Evolutionary conservation across 2,797 vertebrate genomes (phyloP), one percentile per base, ranked within the genome.

Genomic region (Aplochiton taeniatus): DNA sequence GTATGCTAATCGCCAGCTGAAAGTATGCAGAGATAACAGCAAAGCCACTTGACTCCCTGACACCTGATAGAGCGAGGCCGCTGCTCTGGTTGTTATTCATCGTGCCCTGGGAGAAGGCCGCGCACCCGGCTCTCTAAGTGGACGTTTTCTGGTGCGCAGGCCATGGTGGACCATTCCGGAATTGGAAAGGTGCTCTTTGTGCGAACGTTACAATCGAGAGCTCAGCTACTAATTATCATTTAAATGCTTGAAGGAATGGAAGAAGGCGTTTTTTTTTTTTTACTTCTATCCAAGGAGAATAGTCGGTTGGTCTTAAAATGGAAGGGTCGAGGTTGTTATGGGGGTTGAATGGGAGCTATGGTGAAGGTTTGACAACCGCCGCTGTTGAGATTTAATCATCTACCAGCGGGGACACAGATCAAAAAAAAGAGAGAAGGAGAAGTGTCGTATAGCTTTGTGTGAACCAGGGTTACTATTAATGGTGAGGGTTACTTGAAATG

Each of bases 21-120:
- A 90, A 85, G 88, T 80, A 87, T 67, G 73, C 84, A 75, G 77
- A 87, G 90, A 92, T 93, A 92, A 92, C 88, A 85, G 85, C 89
- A 90, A 89, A 86, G 86, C 87, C 89, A 89, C 91, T 92, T 91
- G 90, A 93, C 91, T 92, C 87, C 73, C 83, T 90, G 90, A 91
- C 89, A 88, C 85, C 81, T 83, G 82, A 87, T 88, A 82, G 81
- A 87, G 80, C 84, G 78, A 74, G 85, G 82, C 87, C 87, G 77
- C 50, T 72, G 12, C 45, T 53, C 58, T 89, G 81, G 85, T 90
- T 89, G 83, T 87, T 89, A 92, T 90, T 90, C 87, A 90, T 88
- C 81, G 82, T 66, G 68, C 70, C 81, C 77, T 31, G 48, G 85
- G 83, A 83, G 81, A 85, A 85, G 83, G 76, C 82, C 88, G 58